These are phyloP conservation scores for Strigamia transsilvanica DNA, from an alignment of 2,888 invertebrate genomes.

Conservation along the genomic window DNA sequence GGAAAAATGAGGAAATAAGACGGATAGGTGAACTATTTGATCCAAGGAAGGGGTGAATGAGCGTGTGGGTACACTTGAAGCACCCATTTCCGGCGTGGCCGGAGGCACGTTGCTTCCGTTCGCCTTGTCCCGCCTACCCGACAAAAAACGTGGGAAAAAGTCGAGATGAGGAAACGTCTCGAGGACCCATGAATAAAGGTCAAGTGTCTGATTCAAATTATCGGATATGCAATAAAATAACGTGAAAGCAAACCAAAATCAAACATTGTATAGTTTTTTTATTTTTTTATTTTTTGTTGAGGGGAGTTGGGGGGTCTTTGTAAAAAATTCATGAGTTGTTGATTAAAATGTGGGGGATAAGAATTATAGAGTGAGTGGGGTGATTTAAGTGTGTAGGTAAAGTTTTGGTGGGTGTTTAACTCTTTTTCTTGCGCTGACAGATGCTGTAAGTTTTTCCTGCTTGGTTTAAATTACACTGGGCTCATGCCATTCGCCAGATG, in stretches of 20 bases:
- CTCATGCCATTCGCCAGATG: conserved; percentile 27
- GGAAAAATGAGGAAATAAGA: neutral
- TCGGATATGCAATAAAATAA: neutral
- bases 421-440: conserved; percentile 17
- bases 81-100: conserved; percentile 20
- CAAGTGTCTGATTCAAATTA: neutral
- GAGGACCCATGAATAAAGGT: neutral
- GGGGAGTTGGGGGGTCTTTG: neutral
- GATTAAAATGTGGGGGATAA: neutral
- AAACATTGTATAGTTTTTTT: neutral
- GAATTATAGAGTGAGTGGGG: neutral
- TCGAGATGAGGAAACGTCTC: conserved; percentile 1
- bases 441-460: neutral
- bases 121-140: neutral
- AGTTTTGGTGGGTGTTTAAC: neutral
- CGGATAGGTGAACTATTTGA: neutral
- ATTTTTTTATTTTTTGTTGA: neutral
- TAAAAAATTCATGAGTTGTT: too few species aligned
- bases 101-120: neutral
- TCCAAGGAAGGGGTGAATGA: neutral
- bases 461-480: conserved; percentile 14
- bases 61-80: neutral
- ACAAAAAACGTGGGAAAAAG: conserved; percentile 34
- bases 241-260: too few species aligned
- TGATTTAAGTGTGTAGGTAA: neutral